phyloP scores from a whole-genome alignment of 1,140 invertebrate species.

The Listronotus oregonensis region DNA sequence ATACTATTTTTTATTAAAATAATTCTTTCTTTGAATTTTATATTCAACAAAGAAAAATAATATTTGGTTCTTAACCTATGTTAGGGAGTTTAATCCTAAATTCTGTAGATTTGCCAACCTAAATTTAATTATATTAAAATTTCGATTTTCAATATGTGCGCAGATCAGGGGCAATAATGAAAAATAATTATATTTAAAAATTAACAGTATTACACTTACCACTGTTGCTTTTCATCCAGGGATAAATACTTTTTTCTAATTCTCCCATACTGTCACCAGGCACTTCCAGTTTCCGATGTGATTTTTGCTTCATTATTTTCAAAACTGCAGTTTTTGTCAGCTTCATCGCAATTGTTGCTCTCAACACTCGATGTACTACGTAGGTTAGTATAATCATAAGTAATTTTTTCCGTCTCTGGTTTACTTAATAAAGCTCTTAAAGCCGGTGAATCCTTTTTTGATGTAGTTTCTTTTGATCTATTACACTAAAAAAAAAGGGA shows the following conservation, averaged over 20 bases:
- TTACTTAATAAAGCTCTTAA: conserved; percentile 59
- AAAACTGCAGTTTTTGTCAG: conserved; percentile 8
- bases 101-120: too few relatives aligned
- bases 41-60: too few relatives aligned
- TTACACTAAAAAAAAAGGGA: background rate
- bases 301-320: conserved; percentile 24
- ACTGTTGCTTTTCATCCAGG: conserved; percentile 55
- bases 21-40: too few relatives aligned
- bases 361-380: conserved; percentile 5
- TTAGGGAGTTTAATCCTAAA: too few relatives aligned
- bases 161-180: too few relatives aligned
- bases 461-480: background rate
- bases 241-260: conserved; percentile 44
- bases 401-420: conserved; percentile 56
- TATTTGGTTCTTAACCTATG: too few relatives aligned
- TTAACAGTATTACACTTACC: too few relatives aligned
- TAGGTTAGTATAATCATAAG: conserved; percentile 40
- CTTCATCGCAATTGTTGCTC: conserved; percentile 3
- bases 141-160: too few relatives aligned
- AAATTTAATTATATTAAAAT: too few relatives aligned
- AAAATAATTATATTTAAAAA: too few relatives aligned
- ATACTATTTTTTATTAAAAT: too few relatives aligned
- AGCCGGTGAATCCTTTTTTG: conserved; percentile 52
- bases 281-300: background rate
- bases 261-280: conserved; percentile 10